These are phyloP conservation scores for Drosophila histrio DNA, from an alignment of 2,888 invertebrate genomes.

Conservation along the genomic window DNA sequence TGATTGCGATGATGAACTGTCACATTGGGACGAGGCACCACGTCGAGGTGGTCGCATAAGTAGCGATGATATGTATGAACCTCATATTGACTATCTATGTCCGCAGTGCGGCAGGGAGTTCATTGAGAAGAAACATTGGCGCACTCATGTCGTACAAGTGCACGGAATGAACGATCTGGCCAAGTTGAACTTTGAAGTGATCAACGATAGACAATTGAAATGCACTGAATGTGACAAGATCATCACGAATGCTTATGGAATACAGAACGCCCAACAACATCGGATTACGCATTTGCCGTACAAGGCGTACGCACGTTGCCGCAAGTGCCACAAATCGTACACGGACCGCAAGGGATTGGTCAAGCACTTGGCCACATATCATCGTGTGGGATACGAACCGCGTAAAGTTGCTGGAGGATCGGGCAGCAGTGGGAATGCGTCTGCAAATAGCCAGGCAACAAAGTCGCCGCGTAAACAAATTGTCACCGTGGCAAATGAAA, in stretches of 20 bases:
- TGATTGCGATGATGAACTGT: conserved; percentile 45
- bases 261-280: conserved; percentile 82
- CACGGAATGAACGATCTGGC: conserved; percentile 78
- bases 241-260: conserved; percentile 81
- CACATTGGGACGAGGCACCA: conserved; percentile 55
- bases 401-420: conserved; percentile 19
- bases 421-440: background rate
- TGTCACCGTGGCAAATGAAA: conserved; percentile 75
- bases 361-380: conserved; percentile 76
- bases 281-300: conserved; percentile 79
- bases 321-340: conserved; percentile 78
- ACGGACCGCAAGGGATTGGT: conserved; percentile 81
- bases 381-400: conserved; percentile 63
- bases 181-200: conserved; percentile 75
- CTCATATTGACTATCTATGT: conserved; percentile 79
- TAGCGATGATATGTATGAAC: conserved; percentile 71
- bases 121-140: conserved; percentile 79
- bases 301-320: conserved; percentile 79
- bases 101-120: conserved; percentile 81
- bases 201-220: conserved; percentile 78
- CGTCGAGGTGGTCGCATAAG: conserved; percentile 67
- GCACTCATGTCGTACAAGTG: conserved; percentile 75
- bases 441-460: background rate
- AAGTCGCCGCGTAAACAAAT: conserved; percentile 72
- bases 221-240: conserved; percentile 80